These are phyloP conservation scores for Python bivittatus DNA, from an alignment of 2,113 vertebrate species.

Conservation along the genomic window DNA sequence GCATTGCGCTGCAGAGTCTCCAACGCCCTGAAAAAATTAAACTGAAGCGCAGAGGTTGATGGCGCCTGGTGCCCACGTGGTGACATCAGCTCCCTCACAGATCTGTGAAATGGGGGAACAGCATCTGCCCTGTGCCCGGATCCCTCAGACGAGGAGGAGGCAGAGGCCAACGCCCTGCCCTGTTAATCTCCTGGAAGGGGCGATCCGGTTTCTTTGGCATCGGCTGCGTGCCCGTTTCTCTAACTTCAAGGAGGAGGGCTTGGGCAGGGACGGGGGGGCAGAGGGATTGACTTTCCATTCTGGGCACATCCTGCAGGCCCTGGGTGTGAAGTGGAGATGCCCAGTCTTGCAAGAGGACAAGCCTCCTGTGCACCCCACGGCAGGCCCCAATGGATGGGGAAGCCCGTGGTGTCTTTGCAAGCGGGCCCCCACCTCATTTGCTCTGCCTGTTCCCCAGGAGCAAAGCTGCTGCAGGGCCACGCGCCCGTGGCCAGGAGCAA, in stretches of 20 bases:
- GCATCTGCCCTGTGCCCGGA: not conserved
- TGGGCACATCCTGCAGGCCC: not conserved
- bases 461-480: not conserved
- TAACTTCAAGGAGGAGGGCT: not conserved
- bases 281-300: not conserved
- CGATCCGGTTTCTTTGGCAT: not conserved
- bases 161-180: fast-evolving
- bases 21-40: not conserved
- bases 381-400: not conserved
- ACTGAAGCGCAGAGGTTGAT: not conserved
- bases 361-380: not conserved
- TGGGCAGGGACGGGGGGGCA: not conserved
- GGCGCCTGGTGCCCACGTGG: not conserved
- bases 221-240: not conserved
- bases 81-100: not conserved
- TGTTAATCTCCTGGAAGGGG: not conserved
- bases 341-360: not conserved
- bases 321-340: not conserved
- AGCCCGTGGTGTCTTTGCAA: not conserved
- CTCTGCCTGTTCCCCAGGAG: not conserved
- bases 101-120: not conserved
- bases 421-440: not conserved
- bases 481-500: too few relatives aligned
- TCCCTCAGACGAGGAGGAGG: not conserved
- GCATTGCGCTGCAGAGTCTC: not conserved